phyloP scores from a whole-genome alignment of 2,113 vertebrate species.

The Corvus moneduloides region DNA sequence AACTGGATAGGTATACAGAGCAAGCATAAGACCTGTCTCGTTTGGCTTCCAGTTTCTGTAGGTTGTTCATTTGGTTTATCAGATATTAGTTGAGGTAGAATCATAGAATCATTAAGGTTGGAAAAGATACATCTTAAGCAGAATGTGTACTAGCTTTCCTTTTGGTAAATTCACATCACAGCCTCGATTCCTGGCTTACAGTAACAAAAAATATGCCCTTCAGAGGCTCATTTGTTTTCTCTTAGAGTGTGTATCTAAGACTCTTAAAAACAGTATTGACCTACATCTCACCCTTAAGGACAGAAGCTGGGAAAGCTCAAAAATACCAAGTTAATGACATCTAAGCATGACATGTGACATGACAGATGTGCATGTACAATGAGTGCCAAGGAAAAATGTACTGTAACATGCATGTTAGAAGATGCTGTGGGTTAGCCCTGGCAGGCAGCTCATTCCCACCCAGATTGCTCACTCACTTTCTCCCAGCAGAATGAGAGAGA shows the following conservation, averaged over 20 bases:
- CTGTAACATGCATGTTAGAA: background rate
- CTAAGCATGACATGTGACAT: background rate
- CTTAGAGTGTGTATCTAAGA: background rate
- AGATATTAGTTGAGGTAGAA: background rate
- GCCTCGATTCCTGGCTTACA: background rate
- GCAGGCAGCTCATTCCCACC: background rate
- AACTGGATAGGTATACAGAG: background rate
- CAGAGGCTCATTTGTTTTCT: background rate
- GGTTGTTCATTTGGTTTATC: constrained; percentile 2
- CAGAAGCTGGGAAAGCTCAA: background rate
- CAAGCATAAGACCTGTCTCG: background rate
- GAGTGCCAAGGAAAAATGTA: background rate
- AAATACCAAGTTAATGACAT: background rate
- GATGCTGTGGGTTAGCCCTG: background rate
- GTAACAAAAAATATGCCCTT: background rate
- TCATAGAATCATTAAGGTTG: background rate
- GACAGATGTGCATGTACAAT: background rate
- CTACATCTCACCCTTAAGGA: background rate
- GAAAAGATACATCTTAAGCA: background rate
- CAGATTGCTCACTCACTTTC: background rate
- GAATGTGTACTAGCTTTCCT: background rate
- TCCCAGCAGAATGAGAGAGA: background rate
- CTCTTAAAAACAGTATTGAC: background rate
- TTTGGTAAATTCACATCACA: background rate
- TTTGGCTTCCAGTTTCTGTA: background rate